Percentiles rank a stretch among this genome's conserved stretches.
Conservation (phyloP, 2,888 invertebrate species). For the Idaea aversata region DNA sequence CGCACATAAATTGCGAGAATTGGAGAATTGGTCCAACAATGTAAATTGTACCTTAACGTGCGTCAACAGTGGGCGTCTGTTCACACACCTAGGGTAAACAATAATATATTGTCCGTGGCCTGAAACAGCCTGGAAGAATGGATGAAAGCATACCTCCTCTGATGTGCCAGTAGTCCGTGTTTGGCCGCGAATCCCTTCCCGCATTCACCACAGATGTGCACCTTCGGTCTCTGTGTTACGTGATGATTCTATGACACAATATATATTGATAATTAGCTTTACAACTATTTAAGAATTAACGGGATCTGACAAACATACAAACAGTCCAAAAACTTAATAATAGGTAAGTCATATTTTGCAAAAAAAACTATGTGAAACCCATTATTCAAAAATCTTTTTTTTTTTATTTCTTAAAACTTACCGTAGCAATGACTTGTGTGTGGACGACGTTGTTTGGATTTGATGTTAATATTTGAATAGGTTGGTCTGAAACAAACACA, state of each 20-base stretch:
- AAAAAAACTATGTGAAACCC: no score
- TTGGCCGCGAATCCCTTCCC: slow-evolving; percentile 91
- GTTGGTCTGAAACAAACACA: slow-evolving; percentile 58
- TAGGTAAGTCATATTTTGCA: no score
- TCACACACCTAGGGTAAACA: no score
- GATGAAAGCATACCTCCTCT: slow-evolving; percentile 73
- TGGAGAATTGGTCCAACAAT: no score
- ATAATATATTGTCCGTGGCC: no score
- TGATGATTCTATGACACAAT: slow-evolving; percentile 60
- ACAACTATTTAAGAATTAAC: neutral
- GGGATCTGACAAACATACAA: neutral
- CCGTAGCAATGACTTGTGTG: slow-evolving; percentile 74
- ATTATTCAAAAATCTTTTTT: no score
- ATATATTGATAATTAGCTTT: neutral
- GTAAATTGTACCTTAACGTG: no score
- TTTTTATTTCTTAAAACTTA: slow-evolving; percentile 47
- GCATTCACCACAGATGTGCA: slow-evolving; percentile 89
- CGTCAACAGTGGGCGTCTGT: no score
- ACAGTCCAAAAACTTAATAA: neutral
- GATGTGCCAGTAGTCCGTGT: slow-evolving; percentile 90
- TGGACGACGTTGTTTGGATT: slow-evolving; percentile 73
- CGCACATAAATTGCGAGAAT: no score
- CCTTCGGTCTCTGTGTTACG: slow-evolving; percentile 82
- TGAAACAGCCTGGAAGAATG: no score
- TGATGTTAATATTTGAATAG: slow-evolving; percentile 71